A percentile compares a stretch with the other conserved stretches of the same genome.
phyloP scores from a whole-genome alignment of 2,797 vertebrate species.

The Merluccius polli region DNA sequence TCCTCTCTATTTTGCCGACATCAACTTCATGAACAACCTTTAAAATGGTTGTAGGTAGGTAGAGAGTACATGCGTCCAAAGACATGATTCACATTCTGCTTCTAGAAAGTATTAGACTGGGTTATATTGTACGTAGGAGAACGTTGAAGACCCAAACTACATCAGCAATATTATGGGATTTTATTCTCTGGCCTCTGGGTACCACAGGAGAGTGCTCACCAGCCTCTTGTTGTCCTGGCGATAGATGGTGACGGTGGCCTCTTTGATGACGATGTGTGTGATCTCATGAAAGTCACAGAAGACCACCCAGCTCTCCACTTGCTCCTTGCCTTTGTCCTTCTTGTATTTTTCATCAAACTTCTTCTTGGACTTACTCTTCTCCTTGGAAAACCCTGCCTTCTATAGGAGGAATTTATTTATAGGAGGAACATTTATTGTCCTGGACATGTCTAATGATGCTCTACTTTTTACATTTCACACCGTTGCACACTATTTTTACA shows the following conservation, averaged over 20 bases:
- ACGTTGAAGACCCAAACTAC: no score
- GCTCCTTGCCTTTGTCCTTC: constrained; percentile 69
- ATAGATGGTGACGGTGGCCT: constrained; percentile 82
- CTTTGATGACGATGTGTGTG: constrained; percentile 89
- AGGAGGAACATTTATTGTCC: neutral
- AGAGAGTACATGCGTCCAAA: no score
- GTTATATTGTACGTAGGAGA: no score
- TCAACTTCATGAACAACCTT: no score
- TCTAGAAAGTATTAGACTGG: no score
- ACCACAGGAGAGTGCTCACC: constrained; percentile 66
- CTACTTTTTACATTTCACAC: neutral
- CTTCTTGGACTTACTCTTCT: constrained; percentile 83
- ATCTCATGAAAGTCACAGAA: constrained; percentile 97
- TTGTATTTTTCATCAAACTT: constrained; percentile 77
- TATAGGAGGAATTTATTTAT: constrained; percentile 55
- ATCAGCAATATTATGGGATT: neutral
- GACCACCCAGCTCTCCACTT: constrained; percentile 71
- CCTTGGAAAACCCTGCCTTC: constrained; percentile 71
- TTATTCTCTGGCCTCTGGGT: neutral
- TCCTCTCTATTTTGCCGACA: no score
- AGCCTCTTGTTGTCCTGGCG: constrained; percentile 94
- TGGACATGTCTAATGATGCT: neutral
- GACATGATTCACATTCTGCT: no score
- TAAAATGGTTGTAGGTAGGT: no score
- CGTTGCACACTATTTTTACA: neutral